phyloP scores from a whole-genome alignment of 2,797 vertebrate species.

The Psittacula echo region DNA sequence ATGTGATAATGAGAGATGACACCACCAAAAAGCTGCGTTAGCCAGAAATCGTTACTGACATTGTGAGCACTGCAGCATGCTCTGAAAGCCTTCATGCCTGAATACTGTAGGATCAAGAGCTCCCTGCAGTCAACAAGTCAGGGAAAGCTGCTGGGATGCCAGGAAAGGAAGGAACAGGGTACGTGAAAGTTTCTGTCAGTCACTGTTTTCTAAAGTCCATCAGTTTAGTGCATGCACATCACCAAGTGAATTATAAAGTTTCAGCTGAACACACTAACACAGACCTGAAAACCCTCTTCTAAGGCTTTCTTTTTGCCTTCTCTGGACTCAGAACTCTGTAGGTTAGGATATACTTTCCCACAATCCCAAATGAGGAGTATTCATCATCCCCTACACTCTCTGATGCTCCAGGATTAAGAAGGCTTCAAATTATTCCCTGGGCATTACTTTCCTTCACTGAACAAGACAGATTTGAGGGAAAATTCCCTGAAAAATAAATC shows the following conservation, averaged over 20 bases:
- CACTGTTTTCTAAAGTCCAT: not conserved
- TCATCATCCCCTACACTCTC: not conserved
- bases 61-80: not conserved
- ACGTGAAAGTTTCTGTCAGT: not conserved
- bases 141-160: not conserved
- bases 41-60: conserved; percentile 48
- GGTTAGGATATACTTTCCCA: not conserved
- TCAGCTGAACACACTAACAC: not conserved
- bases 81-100: conserved; percentile 6
- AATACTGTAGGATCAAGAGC: not conserved
- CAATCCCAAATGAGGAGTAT: not conserved
- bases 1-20: conserved; percentile 65
- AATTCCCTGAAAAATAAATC: not conserved
- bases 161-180: not conserved
- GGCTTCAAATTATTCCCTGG: not conserved
- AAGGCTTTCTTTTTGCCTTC: not conserved
- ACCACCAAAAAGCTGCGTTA: conserved; percentile 38
- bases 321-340: not conserved
- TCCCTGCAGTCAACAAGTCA: not conserved
- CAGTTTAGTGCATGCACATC: not conserved
- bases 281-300: not conserved
- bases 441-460: not conserved
- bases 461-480: not conserved
- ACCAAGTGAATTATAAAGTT: not conserved
- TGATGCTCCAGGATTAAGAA: not conserved